Evolutionary conservation across 30 jellyfish, hydroid and myxozoan species (phyloP).

Genomic region (Mastigias papua): DNA sequence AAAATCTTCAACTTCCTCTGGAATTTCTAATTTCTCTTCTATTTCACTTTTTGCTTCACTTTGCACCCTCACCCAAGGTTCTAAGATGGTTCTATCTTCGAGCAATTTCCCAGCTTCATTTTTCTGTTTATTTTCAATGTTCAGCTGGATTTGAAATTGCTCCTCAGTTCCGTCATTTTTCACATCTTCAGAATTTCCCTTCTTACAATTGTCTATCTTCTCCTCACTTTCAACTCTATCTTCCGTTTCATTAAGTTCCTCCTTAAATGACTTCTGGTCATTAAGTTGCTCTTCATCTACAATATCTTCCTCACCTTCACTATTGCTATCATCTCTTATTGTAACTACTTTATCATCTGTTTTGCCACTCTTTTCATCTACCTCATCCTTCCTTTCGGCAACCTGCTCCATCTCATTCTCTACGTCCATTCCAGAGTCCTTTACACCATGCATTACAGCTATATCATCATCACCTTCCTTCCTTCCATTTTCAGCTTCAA

Average conservation of each 20-base stretch:
- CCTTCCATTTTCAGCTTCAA: slow-evolving; percentile 3
- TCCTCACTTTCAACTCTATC: no score
- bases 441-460: neutral
- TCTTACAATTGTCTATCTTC: neutral
- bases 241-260: no score
- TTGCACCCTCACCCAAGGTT: no score
- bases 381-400: neutral
- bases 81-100: neutral
- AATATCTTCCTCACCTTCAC: no score
- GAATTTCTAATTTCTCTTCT: neutral
- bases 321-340: no score
- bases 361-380: neutral
- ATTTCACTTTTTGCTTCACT: neutral
- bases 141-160: neutral
- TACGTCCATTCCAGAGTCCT: neutral
- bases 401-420: neutral
- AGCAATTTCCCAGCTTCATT: neutral
- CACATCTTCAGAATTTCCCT: neutral
- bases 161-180: neutral
- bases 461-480: neutral
- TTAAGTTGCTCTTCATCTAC: no score
- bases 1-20: neutral
- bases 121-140: no score
- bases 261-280: no score
- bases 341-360: no score